Conservation (phyloP, 2,113 vertebrate species). For the Boulengeromyrus knoepffleri region DNA sequence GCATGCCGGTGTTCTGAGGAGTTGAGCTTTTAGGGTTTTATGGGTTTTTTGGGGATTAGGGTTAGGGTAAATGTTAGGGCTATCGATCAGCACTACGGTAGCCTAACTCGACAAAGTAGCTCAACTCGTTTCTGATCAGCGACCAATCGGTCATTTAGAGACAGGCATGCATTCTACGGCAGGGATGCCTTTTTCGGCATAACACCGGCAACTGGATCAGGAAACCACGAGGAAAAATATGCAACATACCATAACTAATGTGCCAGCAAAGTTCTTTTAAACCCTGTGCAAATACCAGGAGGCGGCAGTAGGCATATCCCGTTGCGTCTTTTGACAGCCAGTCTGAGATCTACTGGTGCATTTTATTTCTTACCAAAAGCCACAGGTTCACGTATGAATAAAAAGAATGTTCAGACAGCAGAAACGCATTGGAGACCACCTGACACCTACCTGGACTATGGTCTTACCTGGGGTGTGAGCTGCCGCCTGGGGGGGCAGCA, state of each 20-base stretch:
- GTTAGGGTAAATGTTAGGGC: no score
- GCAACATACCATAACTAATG: not conserved
- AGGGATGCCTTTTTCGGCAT: no score
- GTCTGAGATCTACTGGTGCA: not conserved
- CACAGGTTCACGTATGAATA: not conserved
- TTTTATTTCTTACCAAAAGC: not conserved
- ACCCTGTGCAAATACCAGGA: not conserved
- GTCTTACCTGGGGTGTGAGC: slow-evolving; percentile 50
- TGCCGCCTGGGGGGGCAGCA: slow-evolving; percentile 44
- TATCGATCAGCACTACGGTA: no score
- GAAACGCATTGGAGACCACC: not conserved
- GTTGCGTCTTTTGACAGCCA: not conserved
- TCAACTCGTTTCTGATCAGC: no score
- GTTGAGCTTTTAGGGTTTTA: no score
- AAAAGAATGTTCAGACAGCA: not conserved
- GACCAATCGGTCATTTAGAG: no score
- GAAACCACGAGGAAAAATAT: not conserved
- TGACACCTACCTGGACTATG: not conserved
- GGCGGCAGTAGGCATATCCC: not conserved
- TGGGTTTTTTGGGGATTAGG: no score
- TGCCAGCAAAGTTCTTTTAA: not conserved
- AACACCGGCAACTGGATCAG: not conserved
- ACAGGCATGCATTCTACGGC: no score
- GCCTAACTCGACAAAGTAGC: no score
- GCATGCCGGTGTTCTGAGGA: no score